A percentile compares a stretch with the other conserved stretches of the same genome.
Evolutionary conservation across 2,797 vertebrate species (phyloP).

Genomic region (Streptopelia turtur): DNA sequence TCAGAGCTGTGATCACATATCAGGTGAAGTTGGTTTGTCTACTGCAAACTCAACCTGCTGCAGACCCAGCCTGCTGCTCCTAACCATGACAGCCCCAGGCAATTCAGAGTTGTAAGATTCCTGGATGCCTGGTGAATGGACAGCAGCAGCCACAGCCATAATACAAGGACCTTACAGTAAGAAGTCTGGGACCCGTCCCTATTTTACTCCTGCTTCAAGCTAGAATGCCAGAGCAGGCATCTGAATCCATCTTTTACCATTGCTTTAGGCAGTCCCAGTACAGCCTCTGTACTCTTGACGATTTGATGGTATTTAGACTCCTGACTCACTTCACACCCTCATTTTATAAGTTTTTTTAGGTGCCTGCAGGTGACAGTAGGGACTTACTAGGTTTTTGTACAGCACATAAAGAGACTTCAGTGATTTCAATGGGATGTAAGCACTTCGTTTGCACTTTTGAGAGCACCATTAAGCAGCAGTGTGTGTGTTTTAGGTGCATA

Average conservation of each 20-base stretch:
- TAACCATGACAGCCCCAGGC: neutral
- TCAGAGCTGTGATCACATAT: fast-evolving
- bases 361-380: neutral
- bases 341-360: neutral
- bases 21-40: neutral
- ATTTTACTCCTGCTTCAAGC: neutral
- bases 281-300: fast-evolving
- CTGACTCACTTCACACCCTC: neutral
- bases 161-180: neutral
- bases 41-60: neutral
- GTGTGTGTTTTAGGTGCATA: neutral
- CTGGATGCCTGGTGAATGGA: neutral
- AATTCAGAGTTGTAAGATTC: neutral
- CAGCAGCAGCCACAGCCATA: neutral
- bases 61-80: neutral
- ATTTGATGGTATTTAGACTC: neutral
- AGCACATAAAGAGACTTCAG: neutral
- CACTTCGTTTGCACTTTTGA: neutral
- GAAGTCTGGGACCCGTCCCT: neutral
- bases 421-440: neutral
- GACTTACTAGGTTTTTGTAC: neutral
- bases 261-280: neutral
- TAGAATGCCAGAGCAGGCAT: neutral
- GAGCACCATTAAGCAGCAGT: neutral
- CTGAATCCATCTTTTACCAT: neutral